A percentile compares a stretch with the other conserved stretches of the same genome.
These are phyloP conservation scores for Cantharis lateralis DNA, from an alignment of 2,888 invertebrate genomes.

Conservation along the genomic window DNA sequence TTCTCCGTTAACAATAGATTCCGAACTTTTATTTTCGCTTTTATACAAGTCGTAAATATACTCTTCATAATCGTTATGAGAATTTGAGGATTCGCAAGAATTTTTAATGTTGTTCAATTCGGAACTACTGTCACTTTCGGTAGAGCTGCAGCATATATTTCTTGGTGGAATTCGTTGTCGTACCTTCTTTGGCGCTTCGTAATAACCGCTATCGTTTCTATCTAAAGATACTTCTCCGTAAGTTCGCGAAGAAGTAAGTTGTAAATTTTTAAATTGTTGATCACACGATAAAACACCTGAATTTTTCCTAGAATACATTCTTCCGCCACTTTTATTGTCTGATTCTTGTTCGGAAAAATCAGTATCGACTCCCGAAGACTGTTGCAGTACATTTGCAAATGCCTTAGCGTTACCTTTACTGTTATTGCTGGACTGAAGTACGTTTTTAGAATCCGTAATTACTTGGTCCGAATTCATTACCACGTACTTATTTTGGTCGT, in stretches of 20 bases:
- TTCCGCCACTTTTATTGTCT: background rate
- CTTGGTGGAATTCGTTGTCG: constrained; percentile 52
- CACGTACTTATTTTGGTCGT: constrained; percentile 51
- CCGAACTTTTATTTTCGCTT: background rate
- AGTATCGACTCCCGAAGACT: constrained; percentile 7
- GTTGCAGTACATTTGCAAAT: background rate
- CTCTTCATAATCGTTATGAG: constrained; percentile 34
- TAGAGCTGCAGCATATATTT: constrained; percentile 46
- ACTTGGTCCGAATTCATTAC: constrained; percentile 10
- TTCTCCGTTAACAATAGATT: background rate
- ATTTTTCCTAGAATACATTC: background rate
- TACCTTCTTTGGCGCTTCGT: constrained; percentile 49
- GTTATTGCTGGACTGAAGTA: constrained; percentile 7
- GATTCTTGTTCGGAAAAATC: constrained; percentile 9
- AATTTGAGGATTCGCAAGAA: constrained; percentile 18
- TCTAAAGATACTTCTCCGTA: constrained; percentile 34
- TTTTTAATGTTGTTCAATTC: constrained; percentile 23
- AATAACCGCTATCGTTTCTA: constrained; percentile 51
- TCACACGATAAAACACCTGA: background rate
- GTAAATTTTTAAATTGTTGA: background rate
- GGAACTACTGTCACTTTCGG: constrained; percentile 24
- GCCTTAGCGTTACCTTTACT: constrained; percentile 15
- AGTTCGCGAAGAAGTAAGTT: background rate
- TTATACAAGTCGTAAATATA: constrained; percentile 40
- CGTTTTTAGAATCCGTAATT: constrained; percentile 8